Evolutionary conservation across 2,888 invertebrate species (phyloP).

Genomic region (Eristalis arbustorum): DNA sequence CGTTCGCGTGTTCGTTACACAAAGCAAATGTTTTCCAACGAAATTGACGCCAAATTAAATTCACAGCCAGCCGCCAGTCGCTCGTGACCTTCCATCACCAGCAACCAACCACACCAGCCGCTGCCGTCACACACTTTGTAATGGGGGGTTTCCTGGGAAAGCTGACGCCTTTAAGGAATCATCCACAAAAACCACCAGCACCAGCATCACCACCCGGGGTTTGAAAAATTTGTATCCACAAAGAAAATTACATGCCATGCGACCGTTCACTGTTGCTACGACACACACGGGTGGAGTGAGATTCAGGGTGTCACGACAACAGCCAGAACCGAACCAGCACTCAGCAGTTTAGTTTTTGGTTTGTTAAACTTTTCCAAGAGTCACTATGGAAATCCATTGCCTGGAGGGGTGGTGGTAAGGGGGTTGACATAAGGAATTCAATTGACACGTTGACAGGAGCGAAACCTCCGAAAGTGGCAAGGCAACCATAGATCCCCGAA

Average conservation of each 20-base stretch:
- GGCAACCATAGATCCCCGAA: conserved; percentile 46
- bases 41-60: background rate
- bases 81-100: background rate
- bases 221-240: conserved; percentile 38
- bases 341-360: conserved; percentile 43
- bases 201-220: background rate
- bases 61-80: background rate
- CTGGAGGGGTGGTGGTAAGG: background rate
- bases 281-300: background rate
- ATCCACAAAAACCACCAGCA: background rate
- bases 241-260: conserved; percentile 55
- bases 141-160: background rate
- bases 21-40: background rate
- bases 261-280: conserved; percentile 31
- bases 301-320: conserved; percentile 36
- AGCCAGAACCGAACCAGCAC: conserved; percentile 9
- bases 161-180: background rate
- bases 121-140: background rate
- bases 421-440: conserved; percentile 26
- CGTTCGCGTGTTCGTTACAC: background rate
- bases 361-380: conserved; percentile 43
- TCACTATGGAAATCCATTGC: conserved; percentile 10
- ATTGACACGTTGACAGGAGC: conserved; percentile 65
- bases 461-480: background rate
- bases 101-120: background rate